phyloP scores from a whole-genome alignment of 2,888 invertebrate species.

The Malthinus seriepunctatus region DNA sequence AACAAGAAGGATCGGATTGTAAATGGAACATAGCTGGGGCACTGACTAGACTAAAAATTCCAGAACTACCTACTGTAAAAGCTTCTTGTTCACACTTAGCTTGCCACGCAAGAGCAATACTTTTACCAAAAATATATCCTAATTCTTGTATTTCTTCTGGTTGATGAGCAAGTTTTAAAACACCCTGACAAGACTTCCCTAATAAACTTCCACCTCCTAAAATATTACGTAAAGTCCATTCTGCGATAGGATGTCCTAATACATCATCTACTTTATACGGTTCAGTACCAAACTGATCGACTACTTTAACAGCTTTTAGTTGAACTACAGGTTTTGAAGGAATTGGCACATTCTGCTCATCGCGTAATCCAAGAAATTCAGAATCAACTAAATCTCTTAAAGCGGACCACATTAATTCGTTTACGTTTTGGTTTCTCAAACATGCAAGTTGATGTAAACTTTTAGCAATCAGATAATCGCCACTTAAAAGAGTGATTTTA shows the following conservation, averaged over 20 bases:
- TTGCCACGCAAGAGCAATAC: conserved; percentile 89
- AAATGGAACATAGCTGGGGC: conserved; percentile 85
- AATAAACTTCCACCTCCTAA: conserved; percentile 75
- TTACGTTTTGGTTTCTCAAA: conserved; percentile 78
- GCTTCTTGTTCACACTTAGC: conserved; percentile 73
- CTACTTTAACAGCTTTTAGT: background rate
- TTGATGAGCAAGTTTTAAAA: conserved; percentile 84
- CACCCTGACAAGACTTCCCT: conserved; percentile 86
- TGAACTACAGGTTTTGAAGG: conserved; percentile 52
- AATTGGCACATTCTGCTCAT: conserved; percentile 81
- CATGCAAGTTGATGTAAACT: conserved; percentile 86
- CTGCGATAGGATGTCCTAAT: conserved; percentile 68
- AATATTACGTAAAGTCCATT: conserved; percentile 81
- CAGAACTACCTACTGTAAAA: conserved; percentile 56
- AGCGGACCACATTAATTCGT: conserved; percentile 86
- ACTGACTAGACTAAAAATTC: conserved; percentile 72
- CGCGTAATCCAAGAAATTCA: conserved; percentile 84
- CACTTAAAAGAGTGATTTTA: conserved; percentile 90
- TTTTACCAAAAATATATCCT: conserved; percentile 88
- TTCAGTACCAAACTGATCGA: conserved; percentile 32
- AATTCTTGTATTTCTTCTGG: conserved; percentile 73
- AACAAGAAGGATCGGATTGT: conserved; percentile 70
- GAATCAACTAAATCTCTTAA: conserved; percentile 88
- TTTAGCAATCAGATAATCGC: conserved; percentile 85
- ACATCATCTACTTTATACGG: conserved; percentile 49